Conservation (phyloP, 2,113 vertebrate genomes). For the Cyprinus carpio region DNA sequence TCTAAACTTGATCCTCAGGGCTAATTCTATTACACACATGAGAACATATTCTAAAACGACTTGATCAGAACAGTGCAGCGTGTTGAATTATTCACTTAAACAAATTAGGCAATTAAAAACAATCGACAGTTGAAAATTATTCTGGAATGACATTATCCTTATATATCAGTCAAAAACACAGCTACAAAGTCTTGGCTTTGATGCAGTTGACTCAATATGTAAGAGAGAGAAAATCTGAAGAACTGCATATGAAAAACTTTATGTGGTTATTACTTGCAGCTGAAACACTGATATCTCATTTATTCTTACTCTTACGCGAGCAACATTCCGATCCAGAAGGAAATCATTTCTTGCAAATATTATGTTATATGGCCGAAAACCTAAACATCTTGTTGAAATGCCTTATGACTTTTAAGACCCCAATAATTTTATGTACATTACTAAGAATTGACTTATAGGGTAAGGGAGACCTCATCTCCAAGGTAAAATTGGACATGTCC, state of each 20-base stretch:
- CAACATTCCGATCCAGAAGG: neutral
- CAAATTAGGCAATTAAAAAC: neutral
- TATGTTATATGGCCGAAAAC: neutral
- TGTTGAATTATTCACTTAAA: conserved; percentile 4
- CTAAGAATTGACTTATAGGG: neutral
- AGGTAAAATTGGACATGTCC: neutral
- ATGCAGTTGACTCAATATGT: neutral
- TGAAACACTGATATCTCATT: conserved; percentile 1
- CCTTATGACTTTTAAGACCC: neutral
- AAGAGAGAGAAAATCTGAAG: neutral
- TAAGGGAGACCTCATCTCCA: neutral
- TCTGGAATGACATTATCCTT: neutral
- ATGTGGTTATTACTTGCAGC: neutral
- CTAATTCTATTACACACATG: neutral
- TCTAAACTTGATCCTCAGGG: neutral
- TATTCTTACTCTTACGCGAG: neutral
- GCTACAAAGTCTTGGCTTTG: neutral
- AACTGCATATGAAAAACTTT: neutral
- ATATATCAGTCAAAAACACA: conserved; percentile 3
- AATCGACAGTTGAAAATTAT: neutral
- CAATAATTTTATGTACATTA: neutral
- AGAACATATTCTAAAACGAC: conserved; percentile 7
- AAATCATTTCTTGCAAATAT: neutral
- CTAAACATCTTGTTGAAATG: neutral
- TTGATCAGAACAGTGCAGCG: neutral